These are phyloP conservation scores for Asobara japonica DNA, from an alignment of 1,140 invertebrate genomes.

Conservation along the genomic window DNA sequence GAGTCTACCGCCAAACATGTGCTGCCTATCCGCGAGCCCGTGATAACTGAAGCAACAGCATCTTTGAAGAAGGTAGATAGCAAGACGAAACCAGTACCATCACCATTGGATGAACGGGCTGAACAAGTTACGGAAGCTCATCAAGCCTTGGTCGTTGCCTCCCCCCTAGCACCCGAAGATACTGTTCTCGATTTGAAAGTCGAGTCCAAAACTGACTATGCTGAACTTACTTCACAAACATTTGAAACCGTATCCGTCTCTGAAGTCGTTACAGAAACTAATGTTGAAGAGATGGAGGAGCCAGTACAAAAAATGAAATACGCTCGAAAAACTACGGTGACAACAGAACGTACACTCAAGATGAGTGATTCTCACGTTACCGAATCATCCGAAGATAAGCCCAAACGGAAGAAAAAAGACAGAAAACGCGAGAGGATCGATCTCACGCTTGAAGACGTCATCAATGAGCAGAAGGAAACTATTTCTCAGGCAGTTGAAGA, in stretches of 20 bases:
- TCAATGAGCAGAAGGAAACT: conserved; percentile 69
- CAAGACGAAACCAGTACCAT: conserved; percentile 57
- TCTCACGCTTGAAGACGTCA: conserved; percentile 66
- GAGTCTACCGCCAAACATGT: conserved; percentile 36
- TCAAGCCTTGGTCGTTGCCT: conserved; percentile 68
- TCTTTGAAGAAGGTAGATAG: conserved; percentile 73
- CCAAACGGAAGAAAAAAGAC: conserved; percentile 58
- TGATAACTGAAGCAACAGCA: conserved; percentile 71
- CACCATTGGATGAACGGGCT: conserved; percentile 63
- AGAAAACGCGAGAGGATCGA: conserved; percentile 62
- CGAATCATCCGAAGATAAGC: conserved; percentile 45
- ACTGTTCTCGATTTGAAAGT: conserved; percentile 55
- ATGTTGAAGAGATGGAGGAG: conserved; percentile 63
- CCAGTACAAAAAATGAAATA: conserved; percentile 53
- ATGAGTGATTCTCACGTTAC: conserved; percentile 29
- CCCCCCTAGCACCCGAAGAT: conserved; percentile 70
- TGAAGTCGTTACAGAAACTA: conserved; percentile 60
- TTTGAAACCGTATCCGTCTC: conserved; percentile 61
- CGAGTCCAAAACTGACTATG: conserved; percentile 48
- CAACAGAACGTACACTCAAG: conserved; percentile 29
- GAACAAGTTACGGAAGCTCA: conserved; percentile 67
- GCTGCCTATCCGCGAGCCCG: conserved; percentile 68
- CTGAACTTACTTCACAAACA: conserved; percentile 52
- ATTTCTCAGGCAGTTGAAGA: conserved; percentile 79
- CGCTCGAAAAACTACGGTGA: conserved; percentile 45